Base-by-base conservation (phyloP, 2,888 invertebrate genomes). In the Acrobasis repandana region DNA sequence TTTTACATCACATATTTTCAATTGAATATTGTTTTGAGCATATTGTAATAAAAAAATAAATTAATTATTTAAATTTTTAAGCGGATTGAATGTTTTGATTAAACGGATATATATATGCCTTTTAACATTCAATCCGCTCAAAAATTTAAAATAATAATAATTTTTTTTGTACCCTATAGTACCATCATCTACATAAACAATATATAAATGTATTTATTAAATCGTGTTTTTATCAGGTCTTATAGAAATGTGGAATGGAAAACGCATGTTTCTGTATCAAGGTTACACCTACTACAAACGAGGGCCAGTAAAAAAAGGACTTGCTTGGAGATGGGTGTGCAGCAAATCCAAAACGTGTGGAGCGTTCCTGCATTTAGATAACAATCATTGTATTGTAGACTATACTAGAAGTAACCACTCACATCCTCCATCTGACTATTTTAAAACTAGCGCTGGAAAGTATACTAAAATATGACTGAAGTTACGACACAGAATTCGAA, bases 291-390 rank as follows among this genome's bases (percentile, higher is more conserved):
- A 57, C 49, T 60, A 49, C 28, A 65, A 51, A 48, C 38, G 56
- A n/a, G n/a, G 18, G 6, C 16, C 47, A 0, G n/a, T 60, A 8
- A 61, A 47, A 47, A 61, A 60, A 6, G 63, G 67, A 3, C 59
- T 49, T 15, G 70, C 67, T 4, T 61, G 61, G 9, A 63, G 72
- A 4, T 77, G 75, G 76, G 28, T 61, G 4, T 77, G 76, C 56
- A 72, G 71, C 14, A 65, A 58, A n/a, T 69, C 68, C 14, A 60
- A 48, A 10, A 64, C n/a, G 2, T 77, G 77, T 36, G 54, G 56
- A 6, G 67, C 66, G 0, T 75, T 68, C 28, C 10, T 77, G 2
- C 71, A 72, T 38, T 15, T 76, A 16, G 71, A 76, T 51, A 50
- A 63, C 6, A 18, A 58, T 11, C 34, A 62, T 16, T 67, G 68